These are phyloP conservation scores for Fabriciana adippe DNA, from an alignment of 2,888 invertebrate species.

Conservation along the genomic window DNA sequence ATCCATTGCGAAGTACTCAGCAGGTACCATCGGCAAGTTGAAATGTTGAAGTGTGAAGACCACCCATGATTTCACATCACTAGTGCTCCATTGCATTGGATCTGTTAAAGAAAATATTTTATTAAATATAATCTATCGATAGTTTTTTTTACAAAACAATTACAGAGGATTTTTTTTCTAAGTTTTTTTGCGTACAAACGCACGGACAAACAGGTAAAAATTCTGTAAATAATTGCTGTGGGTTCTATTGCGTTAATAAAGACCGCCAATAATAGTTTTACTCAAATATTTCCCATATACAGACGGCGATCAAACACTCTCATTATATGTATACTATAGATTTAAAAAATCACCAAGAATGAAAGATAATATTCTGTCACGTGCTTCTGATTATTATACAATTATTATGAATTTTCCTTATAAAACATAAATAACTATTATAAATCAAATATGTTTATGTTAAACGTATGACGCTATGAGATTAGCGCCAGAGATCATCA, in stretches of 20 bases:
- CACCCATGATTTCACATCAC: constrained; percentile 94
- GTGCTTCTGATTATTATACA: not conserved
- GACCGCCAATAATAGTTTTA: too few relatives aligned
- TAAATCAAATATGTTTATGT: constrained; percentile 17
- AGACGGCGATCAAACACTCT: too few relatives aligned
- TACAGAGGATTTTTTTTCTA: too few relatives aligned
- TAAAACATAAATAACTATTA: not conserved
- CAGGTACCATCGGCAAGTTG: constrained; percentile 86
- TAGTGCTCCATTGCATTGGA: constrained; percentile 92
- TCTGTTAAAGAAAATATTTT: constrained; percentile 78
- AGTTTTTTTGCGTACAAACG: too few relatives aligned
- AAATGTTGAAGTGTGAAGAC: constrained; percentile 93
- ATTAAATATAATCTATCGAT: too few relatives aligned
- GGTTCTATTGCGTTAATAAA: too few relatives aligned
- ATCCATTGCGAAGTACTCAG: constrained; percentile 90
- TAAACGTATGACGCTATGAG: constrained; percentile 34
- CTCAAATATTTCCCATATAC: not conserved
- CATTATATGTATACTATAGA: not conserved
- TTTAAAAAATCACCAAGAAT: not conserved
- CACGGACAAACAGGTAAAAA: too few relatives aligned
- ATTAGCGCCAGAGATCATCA: constrained; percentile 51
- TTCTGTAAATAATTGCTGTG: too few relatives aligned
- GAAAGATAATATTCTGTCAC: not conserved
- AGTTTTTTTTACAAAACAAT: too few relatives aligned
- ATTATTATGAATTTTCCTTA: too few relatives aligned